These are phyloP conservation scores for Protomyctophum bolini DNA, from an alignment of 2,113 vertebrate species.

Conservation along the genomic window DNA sequence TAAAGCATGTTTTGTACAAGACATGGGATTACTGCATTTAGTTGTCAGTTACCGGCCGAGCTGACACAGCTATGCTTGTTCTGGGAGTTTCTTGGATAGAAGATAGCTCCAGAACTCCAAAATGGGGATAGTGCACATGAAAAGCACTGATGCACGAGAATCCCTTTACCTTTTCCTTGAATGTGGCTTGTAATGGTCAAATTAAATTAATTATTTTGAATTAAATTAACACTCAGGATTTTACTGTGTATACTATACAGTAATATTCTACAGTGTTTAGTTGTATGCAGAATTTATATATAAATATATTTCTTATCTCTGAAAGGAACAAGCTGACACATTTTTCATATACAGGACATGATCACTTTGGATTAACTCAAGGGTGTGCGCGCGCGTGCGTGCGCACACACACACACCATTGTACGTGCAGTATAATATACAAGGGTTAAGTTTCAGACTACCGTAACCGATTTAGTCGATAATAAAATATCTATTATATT, in stretches of 20 bases:
- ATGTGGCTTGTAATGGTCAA: no score
- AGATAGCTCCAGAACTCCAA: neutral
- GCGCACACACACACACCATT: neutral
- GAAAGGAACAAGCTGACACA: conserved; percentile 24
- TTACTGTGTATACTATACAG: neutral
- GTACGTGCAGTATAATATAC: no score
- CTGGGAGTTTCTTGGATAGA: neutral
- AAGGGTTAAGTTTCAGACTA: neutral
- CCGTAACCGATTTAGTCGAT: neutral
- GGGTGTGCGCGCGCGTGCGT: neutral
- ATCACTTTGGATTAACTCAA: conserved; percentile 34
- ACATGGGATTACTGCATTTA: neutral
- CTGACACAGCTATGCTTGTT: neutral
- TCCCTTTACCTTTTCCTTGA: neutral
- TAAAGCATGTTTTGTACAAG: neutral
- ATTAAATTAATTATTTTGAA: no score
- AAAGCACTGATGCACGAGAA: neutral
- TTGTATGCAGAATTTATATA: conserved; percentile 9
- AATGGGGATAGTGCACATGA: neutral
- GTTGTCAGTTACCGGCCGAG: conserved; percentile 3
- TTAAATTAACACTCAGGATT: no score
- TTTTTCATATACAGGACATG: conserved; percentile 23
- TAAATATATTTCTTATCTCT: conserved; percentile 1
- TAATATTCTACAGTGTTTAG: conserved; percentile 10
- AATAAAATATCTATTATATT: no score